A percentile compares a stretch with the other conserved stretches of the same genome.
These are phyloP conservation scores for Hystrix brachyura DNA, from an alignment of 2,113 vertebrate genomes.

Conservation along the genomic window DNA sequence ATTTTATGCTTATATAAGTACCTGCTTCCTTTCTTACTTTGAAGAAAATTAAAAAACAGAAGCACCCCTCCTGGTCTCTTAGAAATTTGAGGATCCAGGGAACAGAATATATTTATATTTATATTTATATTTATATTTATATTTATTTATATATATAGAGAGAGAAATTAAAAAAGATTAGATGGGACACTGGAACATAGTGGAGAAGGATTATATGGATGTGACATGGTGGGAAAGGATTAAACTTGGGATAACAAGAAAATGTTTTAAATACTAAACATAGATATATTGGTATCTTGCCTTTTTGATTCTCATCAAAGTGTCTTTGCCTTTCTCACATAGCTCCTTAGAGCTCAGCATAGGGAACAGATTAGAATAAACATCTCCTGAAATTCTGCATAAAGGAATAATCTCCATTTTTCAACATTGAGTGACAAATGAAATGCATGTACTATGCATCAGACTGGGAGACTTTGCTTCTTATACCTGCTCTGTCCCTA, in stretches of 20 bases:
- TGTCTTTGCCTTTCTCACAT: background rate
- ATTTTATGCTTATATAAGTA: background rate
- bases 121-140: too few relatives aligned
- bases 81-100: background rate
- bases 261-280: constrained; percentile 33
- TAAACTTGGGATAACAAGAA: background rate
- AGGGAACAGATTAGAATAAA: background rate
- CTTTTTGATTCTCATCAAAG: constrained; percentile 3
- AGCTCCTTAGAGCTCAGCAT: background rate
- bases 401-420: background rate
- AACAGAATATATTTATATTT: background rate
- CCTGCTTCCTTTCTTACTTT: background rate
- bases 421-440: background rate
- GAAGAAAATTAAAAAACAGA: background rate
- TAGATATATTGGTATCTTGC: background rate
- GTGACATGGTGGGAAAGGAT: background rate
- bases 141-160: background rate
- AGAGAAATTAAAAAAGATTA: constrained; percentile 2
- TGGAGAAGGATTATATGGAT: background rate
- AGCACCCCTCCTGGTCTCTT: background rate
- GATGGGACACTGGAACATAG: background rate
- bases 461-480: background rate
- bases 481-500: background rate
- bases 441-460: background rate
- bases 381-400: background rate